Evolutionary conservation across 2,113 vertebrate species (phyloP).

Genomic region (Amphiprion percula): DNA sequence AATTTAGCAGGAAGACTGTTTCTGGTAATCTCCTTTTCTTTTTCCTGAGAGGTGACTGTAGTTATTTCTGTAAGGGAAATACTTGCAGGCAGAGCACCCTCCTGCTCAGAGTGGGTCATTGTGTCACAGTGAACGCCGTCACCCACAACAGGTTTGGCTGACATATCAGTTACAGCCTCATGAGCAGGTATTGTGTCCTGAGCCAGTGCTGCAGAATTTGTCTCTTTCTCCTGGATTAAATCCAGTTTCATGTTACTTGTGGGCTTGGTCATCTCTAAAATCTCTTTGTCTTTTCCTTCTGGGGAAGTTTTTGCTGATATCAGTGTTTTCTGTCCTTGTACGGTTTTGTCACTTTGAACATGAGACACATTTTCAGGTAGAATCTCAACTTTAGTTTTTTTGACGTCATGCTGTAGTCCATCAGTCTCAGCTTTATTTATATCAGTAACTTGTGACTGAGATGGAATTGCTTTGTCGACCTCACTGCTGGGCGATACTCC

Average conservation of each 20-base stretch:
- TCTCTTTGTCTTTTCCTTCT: neutral
- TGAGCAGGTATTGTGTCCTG: slow-evolving; percentile 17
- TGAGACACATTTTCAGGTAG: neutral
- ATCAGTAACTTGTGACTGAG: slow-evolving; percentile 8
- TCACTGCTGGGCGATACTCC: neutral
- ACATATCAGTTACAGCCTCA: slow-evolving; percentile 49
- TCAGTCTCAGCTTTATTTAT: neutral
- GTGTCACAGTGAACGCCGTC: slow-evolving; percentile 15
- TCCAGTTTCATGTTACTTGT: slow-evolving; percentile 24
- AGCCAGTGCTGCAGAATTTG: neutral
- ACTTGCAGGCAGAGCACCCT: neutral
- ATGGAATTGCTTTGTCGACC: neutral
- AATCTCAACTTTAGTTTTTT: slow-evolving; percentile 8
- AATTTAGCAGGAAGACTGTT: slow-evolving; percentile 18
- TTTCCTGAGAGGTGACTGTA: neutral
- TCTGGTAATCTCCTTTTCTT: neutral
- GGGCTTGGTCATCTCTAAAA: neutral
- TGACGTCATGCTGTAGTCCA: neutral
- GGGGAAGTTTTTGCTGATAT: slow-evolving; percentile 4
- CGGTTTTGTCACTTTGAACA: slow-evolving; percentile 1
- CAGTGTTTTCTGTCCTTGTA: slow-evolving; percentile 3
- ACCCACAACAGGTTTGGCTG: slow-evolving; percentile 39
- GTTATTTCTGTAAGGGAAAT: slow-evolving; percentile 9
- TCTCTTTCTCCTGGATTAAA: slow-evolving; percentile 27
- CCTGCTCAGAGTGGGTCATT: slow-evolving; percentile 22